phyloP scores from a whole-genome alignment of 2,797 vertebrate species.

The Varecia variegata region DNA sequence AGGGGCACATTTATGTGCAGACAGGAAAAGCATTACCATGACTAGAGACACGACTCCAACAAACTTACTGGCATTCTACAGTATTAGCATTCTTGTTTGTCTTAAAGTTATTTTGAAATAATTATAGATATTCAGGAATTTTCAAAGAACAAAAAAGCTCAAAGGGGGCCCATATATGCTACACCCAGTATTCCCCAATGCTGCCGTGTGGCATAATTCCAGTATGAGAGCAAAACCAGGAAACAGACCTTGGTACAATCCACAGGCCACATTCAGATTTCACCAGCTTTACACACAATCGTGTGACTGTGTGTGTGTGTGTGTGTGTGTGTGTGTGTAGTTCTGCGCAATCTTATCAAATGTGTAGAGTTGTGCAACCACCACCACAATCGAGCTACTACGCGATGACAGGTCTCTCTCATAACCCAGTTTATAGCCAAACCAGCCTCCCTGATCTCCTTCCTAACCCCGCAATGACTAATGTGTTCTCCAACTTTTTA shows the following conservation, averaged over 20 bases:
- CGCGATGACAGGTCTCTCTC: no score
- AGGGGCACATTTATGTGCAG: neutral
- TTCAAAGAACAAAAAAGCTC: neutral
- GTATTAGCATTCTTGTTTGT: neutral
- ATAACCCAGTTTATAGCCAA: neutral
- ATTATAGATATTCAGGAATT: neutral
- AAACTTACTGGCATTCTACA: fast-evolving
- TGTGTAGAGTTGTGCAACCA: neutral
- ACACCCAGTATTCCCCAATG: neutral
- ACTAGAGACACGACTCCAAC: neutral
- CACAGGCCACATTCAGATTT: neutral
- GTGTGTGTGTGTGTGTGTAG: neutral
- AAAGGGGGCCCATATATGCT: no score
- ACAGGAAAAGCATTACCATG: neutral
- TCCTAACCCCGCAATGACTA: neutral
- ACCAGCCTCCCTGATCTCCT: neutral
- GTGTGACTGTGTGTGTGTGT: neutral
- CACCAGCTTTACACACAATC: neutral
- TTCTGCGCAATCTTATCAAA: neutral
- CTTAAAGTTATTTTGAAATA: neutral
- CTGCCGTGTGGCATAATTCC: neutral
- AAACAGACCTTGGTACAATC: neutral
- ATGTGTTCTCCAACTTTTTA: neutral
- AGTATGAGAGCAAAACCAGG: neutral
- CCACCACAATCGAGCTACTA: neutral